Evolutionary conservation across 2,797 vertebrate species (phyloP).

Genomic region (Fistularia commersonii): DNA sequence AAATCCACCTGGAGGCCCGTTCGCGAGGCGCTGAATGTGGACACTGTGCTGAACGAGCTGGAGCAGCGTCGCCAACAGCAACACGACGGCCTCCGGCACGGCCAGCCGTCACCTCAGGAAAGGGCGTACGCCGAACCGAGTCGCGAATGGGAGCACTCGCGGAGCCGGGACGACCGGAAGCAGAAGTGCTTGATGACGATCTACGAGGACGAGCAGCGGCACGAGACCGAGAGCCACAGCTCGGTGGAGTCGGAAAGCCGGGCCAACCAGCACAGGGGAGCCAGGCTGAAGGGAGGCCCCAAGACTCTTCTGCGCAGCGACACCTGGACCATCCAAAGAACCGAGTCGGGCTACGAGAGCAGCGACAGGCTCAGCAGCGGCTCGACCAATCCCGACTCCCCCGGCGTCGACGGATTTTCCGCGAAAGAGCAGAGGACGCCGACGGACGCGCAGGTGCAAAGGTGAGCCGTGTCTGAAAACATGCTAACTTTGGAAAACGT

Average conservation of each 20-base stretch:
- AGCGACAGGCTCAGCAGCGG: constrained; percentile 90
- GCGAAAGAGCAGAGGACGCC: constrained; percentile 62
- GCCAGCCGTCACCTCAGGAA: constrained; percentile 60
- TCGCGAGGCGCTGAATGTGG: constrained; percentile 92
- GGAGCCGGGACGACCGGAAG: constrained; percentile 76
- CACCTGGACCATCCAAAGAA: constrained; percentile 91
- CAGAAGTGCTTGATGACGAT: constrained; percentile 93
- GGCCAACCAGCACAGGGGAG: constrained; percentile 65
- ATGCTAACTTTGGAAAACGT: too few relatives aligned
- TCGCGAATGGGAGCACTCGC: constrained; percentile 42
- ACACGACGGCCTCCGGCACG: constrained; percentile 79
- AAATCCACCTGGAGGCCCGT: constrained; percentile 89
- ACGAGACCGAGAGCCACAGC: constrained; percentile 85
- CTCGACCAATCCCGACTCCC: constrained; percentile 88
- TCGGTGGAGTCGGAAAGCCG: constrained; percentile 83
- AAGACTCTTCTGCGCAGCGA: constrained; percentile 79
- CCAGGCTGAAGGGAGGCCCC: constrained; percentile 65
- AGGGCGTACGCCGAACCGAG: constrained; percentile 42
- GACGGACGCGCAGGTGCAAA: constrained; percentile 72
- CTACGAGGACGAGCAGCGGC: constrained; percentile 91
- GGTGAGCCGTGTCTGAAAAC: constrained; percentile 69
- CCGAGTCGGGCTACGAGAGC: constrained; percentile 95
- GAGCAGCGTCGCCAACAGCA: constrained; percentile 79
- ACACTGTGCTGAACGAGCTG: constrained; percentile 87
- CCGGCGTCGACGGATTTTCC: constrained; percentile 76